These are phyloP conservation scores for Drosophila ohnishii DNA, from an alignment of 1,140 invertebrate genomes.

Conservation along the genomic window DNA sequence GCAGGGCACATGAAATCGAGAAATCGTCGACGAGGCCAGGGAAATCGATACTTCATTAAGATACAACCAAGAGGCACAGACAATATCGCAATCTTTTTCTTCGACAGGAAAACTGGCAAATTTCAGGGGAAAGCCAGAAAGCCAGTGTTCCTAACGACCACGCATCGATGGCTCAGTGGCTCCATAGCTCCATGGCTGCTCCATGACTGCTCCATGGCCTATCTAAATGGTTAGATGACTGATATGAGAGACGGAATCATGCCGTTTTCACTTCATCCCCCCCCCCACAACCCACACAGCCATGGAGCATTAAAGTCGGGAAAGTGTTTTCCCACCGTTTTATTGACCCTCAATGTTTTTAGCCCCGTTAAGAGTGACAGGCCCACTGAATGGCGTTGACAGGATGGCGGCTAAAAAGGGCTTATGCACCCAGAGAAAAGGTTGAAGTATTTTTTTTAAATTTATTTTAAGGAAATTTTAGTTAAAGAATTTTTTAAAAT, in stretches of 20 bases:
- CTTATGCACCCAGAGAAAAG: conserved; percentile 18
- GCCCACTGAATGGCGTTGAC: conserved; percentile 34
- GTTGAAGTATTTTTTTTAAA: no score
- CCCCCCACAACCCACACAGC: conserved; percentile 6
- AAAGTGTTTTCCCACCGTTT: conserved; percentile 37
- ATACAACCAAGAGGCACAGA: conserved; percentile 43
- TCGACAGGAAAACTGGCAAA: conserved; percentile 3
- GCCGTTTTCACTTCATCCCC: conserved; percentile 21
- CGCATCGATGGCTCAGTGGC: conserved; percentile 39
- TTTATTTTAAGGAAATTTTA: not conserved
- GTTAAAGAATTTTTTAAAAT: no score
- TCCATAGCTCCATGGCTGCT: conserved; percentile 8
- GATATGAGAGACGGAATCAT: conserved; percentile 64
- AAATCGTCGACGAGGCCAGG: conserved; percentile 53
- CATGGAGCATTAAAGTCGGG: conserved; percentile 33
- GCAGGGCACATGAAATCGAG: conserved; percentile 66
- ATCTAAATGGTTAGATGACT: conserved; percentile 74
- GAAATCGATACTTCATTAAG: conserved; percentile 81
- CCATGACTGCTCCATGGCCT: conserved; percentile 43
- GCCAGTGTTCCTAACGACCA: conserved; percentile 53
- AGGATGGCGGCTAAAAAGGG: conserved; percentile 17
- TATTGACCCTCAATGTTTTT: conserved; percentile 61
- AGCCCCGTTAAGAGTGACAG: conserved; percentile 22
- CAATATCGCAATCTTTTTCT: conserved; percentile 31
- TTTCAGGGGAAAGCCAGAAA: conserved; percentile 22